Percentiles rank a stretch among this genome's conserved stretches.
Evolutionary conservation across 1,140 invertebrate genomes (phyloP).

Genomic region (Drosophila yakuba): DNA sequence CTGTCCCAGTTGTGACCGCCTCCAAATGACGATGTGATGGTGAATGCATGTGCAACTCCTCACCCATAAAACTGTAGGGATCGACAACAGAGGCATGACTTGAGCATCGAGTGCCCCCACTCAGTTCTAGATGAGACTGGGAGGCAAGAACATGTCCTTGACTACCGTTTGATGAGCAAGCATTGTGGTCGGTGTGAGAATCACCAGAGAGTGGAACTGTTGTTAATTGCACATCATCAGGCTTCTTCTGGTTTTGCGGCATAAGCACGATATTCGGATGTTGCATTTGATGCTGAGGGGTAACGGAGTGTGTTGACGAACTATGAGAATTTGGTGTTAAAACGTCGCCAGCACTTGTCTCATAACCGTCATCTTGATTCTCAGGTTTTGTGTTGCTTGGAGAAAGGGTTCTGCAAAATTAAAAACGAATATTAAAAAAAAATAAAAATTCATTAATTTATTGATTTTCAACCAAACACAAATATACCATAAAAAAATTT

Average conservation of each 20-base stretch:
- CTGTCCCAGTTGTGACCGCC: slow-evolving; percentile 2
- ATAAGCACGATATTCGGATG: slow-evolving; percentile 31
- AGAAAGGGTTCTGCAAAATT: slow-evolving; percentile 73
- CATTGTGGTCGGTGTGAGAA: slow-evolving; percentile 2
- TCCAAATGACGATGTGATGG: slow-evolving; percentile 27
- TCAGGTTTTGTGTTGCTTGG: slow-evolving; percentile 88
- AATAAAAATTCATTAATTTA: no score
- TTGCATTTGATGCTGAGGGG: slow-evolving; percentile 77
- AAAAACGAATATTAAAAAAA: not conserved
- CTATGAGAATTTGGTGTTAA: slow-evolving; percentile 87
- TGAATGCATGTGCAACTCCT: slow-evolving; percentile 54
- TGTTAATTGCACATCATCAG: slow-evolving; percentile 41
- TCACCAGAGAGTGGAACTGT: slow-evolving; percentile 4
- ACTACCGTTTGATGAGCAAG: slow-evolving; percentile 18
- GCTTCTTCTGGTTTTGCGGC: slow-evolving; percentile 43
- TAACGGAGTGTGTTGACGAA: slow-evolving; percentile 86
- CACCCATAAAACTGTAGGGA: slow-evolving; percentile 61
- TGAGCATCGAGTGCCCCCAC: not conserved
- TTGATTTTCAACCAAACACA: no score
- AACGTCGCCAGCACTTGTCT: slow-evolving; percentile 92
- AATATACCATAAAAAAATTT: no score
- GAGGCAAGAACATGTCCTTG: slow-evolving; percentile 3
- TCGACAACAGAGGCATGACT: slow-evolving; percentile 45
- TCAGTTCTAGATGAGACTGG: slow-evolving; percentile 11
- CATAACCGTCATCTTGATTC: slow-evolving; percentile 93